A percentile compares a stretch with the other conserved stretches of the same genome.
phyloP scores from a whole-genome alignment of 2,113 vertebrate species.

The Anarrhichthys ocellatus region DNA sequence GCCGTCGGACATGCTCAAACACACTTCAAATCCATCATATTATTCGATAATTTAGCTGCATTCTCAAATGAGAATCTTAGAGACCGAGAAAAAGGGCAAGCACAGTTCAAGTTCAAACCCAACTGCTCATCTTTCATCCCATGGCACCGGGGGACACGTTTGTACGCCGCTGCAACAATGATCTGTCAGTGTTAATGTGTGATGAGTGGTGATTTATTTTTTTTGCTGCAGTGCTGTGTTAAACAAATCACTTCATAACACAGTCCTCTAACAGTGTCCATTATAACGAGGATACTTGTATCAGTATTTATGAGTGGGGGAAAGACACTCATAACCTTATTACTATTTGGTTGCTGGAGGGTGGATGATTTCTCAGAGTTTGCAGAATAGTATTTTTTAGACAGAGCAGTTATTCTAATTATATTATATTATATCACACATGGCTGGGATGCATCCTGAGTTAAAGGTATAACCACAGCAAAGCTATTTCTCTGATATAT shows the following conservation, averaged over 20 bases:
- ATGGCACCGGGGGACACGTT: conserved; percentile 53
- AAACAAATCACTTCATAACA: conserved; percentile 68
- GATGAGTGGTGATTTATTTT: conserved; percentile 68
- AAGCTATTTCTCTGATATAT: not conserved
- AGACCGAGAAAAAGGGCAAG: conserved; percentile 43
- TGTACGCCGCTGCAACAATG: conserved; percentile 51
- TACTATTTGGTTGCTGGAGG: conserved; percentile 13
- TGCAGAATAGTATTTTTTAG: not conserved
- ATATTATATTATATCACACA: not conserved
- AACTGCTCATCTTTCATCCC: conserved; percentile 68
- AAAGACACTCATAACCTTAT: conserved; percentile 14
- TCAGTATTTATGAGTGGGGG: conserved; percentile 43
- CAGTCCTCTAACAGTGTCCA: conserved; percentile 51
- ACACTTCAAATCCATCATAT: conserved; percentile 63
- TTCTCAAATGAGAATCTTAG: conserved; percentile 58
- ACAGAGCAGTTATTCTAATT: conserved; percentile 21
- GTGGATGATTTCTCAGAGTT: conserved; percentile 1
- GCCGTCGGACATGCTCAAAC: conserved; percentile 38
- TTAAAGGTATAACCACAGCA: not conserved
- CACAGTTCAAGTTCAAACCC: conserved; percentile 75
- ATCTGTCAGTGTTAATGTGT: conserved; percentile 70
- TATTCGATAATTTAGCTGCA: conserved; percentile 51
- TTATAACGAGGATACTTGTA: conserved; percentile 52
- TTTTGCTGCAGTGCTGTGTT: conserved; percentile 51
- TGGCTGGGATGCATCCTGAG: not conserved